A percentile compares a stretch with the other conserved stretches of the same genome.
Conservation (phyloP, 2,113 vertebrate species). For the Coryphaenoides rupestris region DNA sequence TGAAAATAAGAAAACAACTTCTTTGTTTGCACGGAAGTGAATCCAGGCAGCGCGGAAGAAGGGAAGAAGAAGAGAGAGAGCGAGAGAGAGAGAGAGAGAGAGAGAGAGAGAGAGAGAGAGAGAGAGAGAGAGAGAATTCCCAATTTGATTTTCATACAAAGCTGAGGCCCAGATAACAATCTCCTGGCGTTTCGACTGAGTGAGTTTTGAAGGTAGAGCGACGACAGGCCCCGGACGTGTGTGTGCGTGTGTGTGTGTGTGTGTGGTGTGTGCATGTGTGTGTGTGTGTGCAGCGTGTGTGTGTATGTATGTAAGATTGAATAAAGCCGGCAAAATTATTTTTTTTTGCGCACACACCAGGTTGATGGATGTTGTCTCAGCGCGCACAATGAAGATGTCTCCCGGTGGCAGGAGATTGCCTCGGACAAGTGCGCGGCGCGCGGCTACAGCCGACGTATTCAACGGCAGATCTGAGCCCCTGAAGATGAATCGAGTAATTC, state of each 20-base stretch:
- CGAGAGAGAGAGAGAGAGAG: conserved; percentile 42
- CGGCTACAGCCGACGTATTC: conserved; percentile 39
- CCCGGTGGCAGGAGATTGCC: conserved; percentile 51
- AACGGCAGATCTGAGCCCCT: neutral
- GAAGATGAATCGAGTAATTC: conserved; percentile 37
- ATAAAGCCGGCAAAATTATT: conserved; percentile 77
- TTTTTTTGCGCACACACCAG: conserved; percentile 65
- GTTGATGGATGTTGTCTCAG: conserved; percentile 72
- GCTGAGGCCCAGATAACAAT: conserved; percentile 60
- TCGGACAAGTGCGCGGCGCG: conserved; percentile 58
- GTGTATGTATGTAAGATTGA: conserved; percentile 75
- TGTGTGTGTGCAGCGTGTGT: no score
- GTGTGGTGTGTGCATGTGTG: no score
- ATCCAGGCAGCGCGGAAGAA: conserved; percentile 42
- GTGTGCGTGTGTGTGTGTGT: no score
- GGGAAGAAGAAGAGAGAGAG: conserved; percentile 40
- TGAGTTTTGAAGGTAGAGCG: conserved; percentile 68
- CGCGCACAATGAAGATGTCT: conserved; percentile 70
- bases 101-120: conserved; percentile 53
- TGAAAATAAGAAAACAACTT: conserved; percentile 82
- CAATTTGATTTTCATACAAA: conserved; percentile 77
- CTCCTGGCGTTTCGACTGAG: conserved; percentile 64
- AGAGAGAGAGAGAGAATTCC: conserved; percentile 59
- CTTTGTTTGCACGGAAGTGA: conserved; percentile 76
- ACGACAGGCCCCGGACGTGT: conserved; percentile 22